Evolutionary conservation across 2,888 invertebrate species (phyloP).

Genomic region (Stenolophus ochropezus): DNA sequence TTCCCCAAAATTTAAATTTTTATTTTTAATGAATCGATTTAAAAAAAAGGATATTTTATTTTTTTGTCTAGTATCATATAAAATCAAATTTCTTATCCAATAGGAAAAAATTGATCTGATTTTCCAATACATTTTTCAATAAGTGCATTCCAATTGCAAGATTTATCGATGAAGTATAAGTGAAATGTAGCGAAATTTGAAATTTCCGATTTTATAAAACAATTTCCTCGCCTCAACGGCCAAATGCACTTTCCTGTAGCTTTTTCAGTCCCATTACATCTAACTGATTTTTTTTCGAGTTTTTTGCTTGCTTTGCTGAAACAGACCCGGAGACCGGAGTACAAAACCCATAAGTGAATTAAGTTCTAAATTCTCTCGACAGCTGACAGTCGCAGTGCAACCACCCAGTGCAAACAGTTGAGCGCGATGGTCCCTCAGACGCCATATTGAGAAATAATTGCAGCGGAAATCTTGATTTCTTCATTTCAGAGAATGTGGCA

Average conservation of each 20-base stretch:
- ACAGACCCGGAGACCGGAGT: neutral
- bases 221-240: neutral
- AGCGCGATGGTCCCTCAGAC: neutral
- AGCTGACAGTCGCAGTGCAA: neutral
- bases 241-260: slow-evolving; percentile 29
- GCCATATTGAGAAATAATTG: slow-evolving; percentile 16
- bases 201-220: neutral
- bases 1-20: no score
- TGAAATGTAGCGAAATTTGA: no score
- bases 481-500: neutral
- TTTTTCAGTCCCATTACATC: neutral
- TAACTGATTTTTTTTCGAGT: neutral
- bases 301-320: slow-evolving; percentile 24
- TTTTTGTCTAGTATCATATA: no score
- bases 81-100: no score
- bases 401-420: slow-evolving; percentile 3
- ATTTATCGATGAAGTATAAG: no score
- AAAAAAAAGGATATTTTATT: no score
- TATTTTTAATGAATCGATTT: no score
- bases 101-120: no score
- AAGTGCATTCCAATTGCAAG: no score
- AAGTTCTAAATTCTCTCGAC: slow-evolving; percentile 22
- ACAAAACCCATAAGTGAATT: slow-evolving; percentile 26
- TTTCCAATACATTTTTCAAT: no score
- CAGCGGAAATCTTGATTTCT: neutral